Evolutionary conservation across 2,797 vertebrate species (phyloP).

Genomic region (Hipposideros larvatus): DNA sequence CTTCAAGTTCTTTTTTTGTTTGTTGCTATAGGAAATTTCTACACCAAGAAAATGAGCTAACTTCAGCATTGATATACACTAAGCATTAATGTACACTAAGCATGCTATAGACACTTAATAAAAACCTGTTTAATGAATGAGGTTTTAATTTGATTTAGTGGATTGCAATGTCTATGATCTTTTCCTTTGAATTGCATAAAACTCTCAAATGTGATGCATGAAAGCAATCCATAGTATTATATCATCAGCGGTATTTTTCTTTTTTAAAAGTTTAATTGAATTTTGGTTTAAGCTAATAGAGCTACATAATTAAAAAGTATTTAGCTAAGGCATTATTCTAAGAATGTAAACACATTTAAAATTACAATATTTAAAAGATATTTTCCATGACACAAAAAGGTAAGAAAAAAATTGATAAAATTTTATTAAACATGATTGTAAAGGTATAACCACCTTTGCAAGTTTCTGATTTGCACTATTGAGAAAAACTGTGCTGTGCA

Average conservation of each 20-base stretch:
- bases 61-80: not conserved
- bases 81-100: not conserved
- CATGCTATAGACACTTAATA: not conserved
- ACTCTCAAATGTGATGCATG: not conserved
- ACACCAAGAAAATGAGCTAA: not conserved
- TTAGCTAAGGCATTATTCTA: not conserved
- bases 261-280: not conserved
- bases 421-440: not conserved
- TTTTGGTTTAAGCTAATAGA: constrained; percentile 5
- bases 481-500: too few species aligned
- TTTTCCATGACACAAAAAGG: not conserved
- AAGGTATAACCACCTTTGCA: not conserved
- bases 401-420: not conserved
- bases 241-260: not conserved
- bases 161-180: not conserved
- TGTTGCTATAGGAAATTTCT: not conserved
- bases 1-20: not conserved
- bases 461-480: not conserved
- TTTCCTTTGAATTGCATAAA: not conserved
- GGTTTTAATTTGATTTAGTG: not conserved
- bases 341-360: not conserved
- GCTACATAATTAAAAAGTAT: not conserved
- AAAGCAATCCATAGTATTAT: not conserved
- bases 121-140: not conserved
- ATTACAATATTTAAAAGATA: not conserved